Base-by-base conservation (phyloP, 2,797 vertebrate species). In the Oreochromis grahami region DNA sequence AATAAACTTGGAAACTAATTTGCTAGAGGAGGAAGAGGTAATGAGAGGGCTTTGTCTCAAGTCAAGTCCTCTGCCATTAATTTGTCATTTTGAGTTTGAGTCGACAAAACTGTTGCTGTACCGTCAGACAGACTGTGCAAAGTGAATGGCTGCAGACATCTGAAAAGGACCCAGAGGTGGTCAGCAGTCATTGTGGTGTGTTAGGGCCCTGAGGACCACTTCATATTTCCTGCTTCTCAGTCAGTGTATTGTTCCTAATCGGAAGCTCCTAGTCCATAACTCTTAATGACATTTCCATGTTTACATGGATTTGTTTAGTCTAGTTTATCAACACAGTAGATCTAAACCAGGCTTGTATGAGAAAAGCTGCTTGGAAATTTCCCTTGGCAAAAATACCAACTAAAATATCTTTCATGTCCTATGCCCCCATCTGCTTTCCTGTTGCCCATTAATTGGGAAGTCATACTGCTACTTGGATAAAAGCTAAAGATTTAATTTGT, bases 201-300 rank as follows among this genome's bases (percentile, higher is more conserved):
- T 80, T 26, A 26, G 60, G 26, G 26, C 50, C 55, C 60, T 32
- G 5, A 63, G 45, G 76, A 70, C 79, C 55, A 3, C 48, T 87
- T 79, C 21, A 41, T 79, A 81, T 53, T 90, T 88, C 84, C 86
- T 89, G 72, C n/a, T 26, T 82, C 41, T 83, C 80, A 56, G 83
- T 87, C 74, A 85, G 5, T 79, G 43, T 82, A 50, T 83, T 88
- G 58, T 87, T 87, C 48, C 76, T 90, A 41, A 63, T 63, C 7
- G 77, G 82, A 89, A 85, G 60, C 68, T 11, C 34, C 43, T 38
- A 79, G 24, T 80, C 50, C n/a, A 84, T 76, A 83, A 84, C 78
- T 32, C 55, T 32, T 72, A 24, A n/a, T 78, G 60, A 70, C 77
- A 74, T 82, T 81, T 79, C 77, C 68, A 68, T 84, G 77, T 90